Base-by-base conservation (phyloP, 1,140 invertebrate species). In the Bathynomus jamesi region DNA sequence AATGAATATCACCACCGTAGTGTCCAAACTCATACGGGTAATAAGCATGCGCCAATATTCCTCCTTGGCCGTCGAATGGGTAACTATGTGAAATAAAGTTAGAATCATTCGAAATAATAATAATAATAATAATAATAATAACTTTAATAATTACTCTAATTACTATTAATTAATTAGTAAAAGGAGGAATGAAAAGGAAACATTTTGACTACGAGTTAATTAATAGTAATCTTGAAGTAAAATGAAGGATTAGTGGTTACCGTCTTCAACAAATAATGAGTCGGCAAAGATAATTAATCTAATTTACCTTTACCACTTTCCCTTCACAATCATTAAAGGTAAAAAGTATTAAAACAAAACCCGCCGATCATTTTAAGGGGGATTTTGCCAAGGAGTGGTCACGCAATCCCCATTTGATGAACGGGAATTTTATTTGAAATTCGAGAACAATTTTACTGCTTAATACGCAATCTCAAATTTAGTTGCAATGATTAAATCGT, bases 21-120 rank as follows among this genome's bases (percentile, higher is more conserved):
- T 81, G 79, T 17, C 70, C 76, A 30, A 78, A 78, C 61, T 76
- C 74, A 63, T 76, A 78, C 0, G 94, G 94, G 81, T 93, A 96
- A 84, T 95, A 97, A 40, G 94, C 94, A 83, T 97, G 94, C 13
- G 94, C 94, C 77, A 97, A 85, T 74, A 95, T 90, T 68, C 89
- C 87, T 28, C 93, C 93, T 79, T 87, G 89, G 10, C 93, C 93
- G 84, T 95, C 93, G 81, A 95, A 95, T 30, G 92, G 89, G 82
- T 93, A 94, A 77, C 91, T 76, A 63, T 0, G n/a, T 21, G 32
- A 7, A n/a, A n/a, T n/a, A n/a, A n/a, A n/a, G n/a, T n/a, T n/a
- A n/a, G n/a, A n/a, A 67, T 67, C 8, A 10, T 28, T 25, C 5
- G 29, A 4, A 67, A n/a, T 29, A 67, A 67, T 32, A 53, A 63